Conservation (phyloP, 2,113 vertebrate genomes). For the Speoplatyrhinus poulsoni region DNA sequence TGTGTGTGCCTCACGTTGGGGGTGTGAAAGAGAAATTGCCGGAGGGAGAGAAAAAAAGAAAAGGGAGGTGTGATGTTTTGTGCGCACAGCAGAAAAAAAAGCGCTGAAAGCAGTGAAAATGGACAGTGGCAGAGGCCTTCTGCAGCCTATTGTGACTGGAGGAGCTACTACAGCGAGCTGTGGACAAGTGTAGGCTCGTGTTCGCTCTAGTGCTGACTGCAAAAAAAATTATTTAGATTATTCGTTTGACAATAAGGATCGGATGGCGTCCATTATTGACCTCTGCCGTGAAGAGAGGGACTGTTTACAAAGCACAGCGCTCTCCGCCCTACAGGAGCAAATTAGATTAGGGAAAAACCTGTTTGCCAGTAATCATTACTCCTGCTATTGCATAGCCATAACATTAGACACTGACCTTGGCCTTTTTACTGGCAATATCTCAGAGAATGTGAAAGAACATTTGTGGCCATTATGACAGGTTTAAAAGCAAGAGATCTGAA, state of each 20-base stretch:
- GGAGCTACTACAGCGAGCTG: slow-evolving; percentile 30
- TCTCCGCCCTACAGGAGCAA: slow-evolving; percentile 16
- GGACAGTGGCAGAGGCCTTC: slow-evolving; percentile 48
- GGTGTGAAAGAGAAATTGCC: slow-evolving; percentile 66
- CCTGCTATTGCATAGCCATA: slow-evolving; percentile 8
- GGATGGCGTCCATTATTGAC: slow-evolving; percentile 26
- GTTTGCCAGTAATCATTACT: slow-evolving; percentile 23
- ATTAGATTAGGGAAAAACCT: slow-evolving; percentile 37
- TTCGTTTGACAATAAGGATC: slow-evolving; percentile 26
- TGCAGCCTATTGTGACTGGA: slow-evolving; percentile 55
- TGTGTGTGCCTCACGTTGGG: slow-evolving; percentile 18
- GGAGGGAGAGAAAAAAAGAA: slow-evolving; percentile 47
- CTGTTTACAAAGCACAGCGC: slow-evolving; percentile 28
- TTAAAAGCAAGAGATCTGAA: not conserved
- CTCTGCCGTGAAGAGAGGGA: not conserved
- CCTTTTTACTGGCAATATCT: slow-evolving; percentile 42
- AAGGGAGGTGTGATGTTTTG: slow-evolving; percentile 72
- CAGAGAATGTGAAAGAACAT: slow-evolving; percentile 48
- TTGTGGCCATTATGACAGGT: slow-evolving; percentile 20
- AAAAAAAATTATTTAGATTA: slow-evolving; percentile 42
- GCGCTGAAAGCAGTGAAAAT: slow-evolving; percentile 77
- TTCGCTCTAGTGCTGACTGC: slow-evolving; percentile 38
- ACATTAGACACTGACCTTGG: slow-evolving; percentile 1
- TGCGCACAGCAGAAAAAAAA: slow-evolving; percentile 79
- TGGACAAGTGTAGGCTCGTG: slow-evolving; percentile 16